Conservation (phyloP, 2,797 vertebrate species). For the Oceanodroma leucorhoa region DNA sequence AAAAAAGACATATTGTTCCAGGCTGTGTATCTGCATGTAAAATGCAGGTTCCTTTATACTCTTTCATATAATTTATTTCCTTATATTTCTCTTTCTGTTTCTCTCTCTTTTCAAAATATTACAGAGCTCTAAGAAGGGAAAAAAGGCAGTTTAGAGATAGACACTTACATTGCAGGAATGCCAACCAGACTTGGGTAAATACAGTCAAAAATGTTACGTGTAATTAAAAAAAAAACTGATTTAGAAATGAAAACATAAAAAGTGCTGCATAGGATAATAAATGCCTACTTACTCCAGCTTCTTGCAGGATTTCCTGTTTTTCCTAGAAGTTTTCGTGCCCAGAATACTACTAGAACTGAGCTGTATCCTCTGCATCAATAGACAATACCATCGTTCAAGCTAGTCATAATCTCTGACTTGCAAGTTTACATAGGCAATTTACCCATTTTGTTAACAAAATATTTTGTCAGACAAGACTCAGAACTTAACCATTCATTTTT, state of each 20-base stretch:
- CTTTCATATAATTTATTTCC: background rate
- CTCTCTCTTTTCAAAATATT: background rate
- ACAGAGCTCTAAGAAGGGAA: background rate
- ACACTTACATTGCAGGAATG: background rate
- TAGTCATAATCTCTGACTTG: background rate
- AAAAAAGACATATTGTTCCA: background rate
- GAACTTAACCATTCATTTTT: background rate
- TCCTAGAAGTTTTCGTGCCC: conserved; percentile 38
- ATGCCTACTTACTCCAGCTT: conserved; percentile 14
- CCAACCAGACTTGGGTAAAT: conserved; percentile 13
- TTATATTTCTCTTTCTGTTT: background rate
- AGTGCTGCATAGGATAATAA: conserved; percentile 6
- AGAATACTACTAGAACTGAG: conserved; percentile 12
- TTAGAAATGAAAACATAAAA: conserved; percentile 38
- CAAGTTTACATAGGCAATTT: conserved; percentile 33
- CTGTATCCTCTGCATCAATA: conserved; percentile 40
- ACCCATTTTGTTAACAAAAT: conserved; percentile 62
- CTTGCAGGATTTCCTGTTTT: conserved; percentile 59
- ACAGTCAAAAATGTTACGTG: background rate
- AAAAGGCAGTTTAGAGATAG: background rate
- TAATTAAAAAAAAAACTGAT: background rate
- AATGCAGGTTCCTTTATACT: background rate
- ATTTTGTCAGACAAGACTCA: conserved; percentile 58
- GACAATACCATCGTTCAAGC: conserved; percentile 51
- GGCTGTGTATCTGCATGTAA: background rate